phyloP scores from a whole-genome alignment of 2,888 invertebrate species.

The Drosophila falleni region DNA sequence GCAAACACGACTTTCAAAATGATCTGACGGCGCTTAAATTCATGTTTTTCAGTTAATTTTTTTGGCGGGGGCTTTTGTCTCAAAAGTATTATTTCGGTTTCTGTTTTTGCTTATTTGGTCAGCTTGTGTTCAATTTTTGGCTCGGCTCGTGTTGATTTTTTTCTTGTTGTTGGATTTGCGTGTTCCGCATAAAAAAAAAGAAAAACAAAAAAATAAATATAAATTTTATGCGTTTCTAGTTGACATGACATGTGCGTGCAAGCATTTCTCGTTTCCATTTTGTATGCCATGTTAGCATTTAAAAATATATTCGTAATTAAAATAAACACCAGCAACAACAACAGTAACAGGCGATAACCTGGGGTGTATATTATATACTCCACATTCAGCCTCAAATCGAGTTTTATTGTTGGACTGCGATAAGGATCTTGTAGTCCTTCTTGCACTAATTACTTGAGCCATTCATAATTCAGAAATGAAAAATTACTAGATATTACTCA shows the following conservation, averaged over 20 bases:
- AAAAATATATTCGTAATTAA: constrained; percentile 80
- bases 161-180: constrained; percentile 74
- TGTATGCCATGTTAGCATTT: constrained; percentile 80
- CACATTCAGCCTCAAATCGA: constrained; percentile 63
- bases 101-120: constrained; percentile 42
- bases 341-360: constrained; percentile 8
- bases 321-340: constrained; percentile 52
- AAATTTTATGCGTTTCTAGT: constrained; percentile 79
- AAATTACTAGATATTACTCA: constrained; percentile 44
- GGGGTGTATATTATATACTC: constrained; percentile 24
- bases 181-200: constrained; percentile 69
- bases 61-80: constrained; percentile 10
- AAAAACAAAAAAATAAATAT: constrained; percentile 17
- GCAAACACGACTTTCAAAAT: constrained; percentile 36
- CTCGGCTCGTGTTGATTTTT: constrained; percentile 58
- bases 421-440: constrained; percentile 67
- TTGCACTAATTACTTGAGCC: constrained; percentile 71
- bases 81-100: constrained; percentile 10
- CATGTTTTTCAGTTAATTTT: constrained; percentile 29
- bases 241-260: constrained; percentile 82
- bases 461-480: constrained; percentile 60
- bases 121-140: constrained; percentile 61
- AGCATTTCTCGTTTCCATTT: constrained; percentile 80
- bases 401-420: constrained; percentile 70
- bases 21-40: constrained; percentile 43